Evolutionary conservation across 53 echinoderm and acorn worm genomes (phyloP).

Genomic region (Echinometra lucunter): DNA sequence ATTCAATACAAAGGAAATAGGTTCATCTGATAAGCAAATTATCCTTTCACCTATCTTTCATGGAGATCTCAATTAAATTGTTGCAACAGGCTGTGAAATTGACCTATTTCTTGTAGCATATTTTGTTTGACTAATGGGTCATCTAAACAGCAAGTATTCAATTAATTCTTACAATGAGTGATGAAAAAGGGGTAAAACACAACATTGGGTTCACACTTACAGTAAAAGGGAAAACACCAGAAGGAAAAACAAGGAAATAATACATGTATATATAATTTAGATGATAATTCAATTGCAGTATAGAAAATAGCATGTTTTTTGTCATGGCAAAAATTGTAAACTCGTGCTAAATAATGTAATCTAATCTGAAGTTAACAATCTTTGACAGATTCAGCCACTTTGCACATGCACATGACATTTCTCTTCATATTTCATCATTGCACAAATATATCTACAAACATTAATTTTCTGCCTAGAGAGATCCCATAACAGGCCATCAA

Average conservation of each 20-base stretch:
- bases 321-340: neutral
- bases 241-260: neutral
- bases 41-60: neutral
- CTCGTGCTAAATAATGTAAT: neutral
- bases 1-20: neutral
- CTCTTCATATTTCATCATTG: too few species aligned
- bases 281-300: neutral
- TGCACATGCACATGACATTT: neutral
- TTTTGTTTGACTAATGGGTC: slow-evolving; percentile 17
- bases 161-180: neutral
- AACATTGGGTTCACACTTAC: neutral
- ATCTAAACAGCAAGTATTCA: slow-evolving; percentile 9
- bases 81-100: neutral
- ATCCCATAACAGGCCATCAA: too few species aligned
- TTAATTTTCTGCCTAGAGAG: too few species aligned
- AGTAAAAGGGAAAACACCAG: neutral
- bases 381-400: too few species aligned
- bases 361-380: too few species aligned
- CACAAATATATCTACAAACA: too few species aligned
- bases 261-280: neutral
- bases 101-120: slow-evolving; percentile 39
- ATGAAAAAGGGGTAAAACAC: neutral
- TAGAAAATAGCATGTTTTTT: neutral
- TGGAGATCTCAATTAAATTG: neutral
- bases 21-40: slow-evolving; percentile 30